Percentiles rank a stretch among this genome's conserved stretches.
These are phyloP conservation scores for Scolanthus callimorphus DNA, from an alignment of 92 coral and sea anemone species.

Conservation along the genomic window DNA sequence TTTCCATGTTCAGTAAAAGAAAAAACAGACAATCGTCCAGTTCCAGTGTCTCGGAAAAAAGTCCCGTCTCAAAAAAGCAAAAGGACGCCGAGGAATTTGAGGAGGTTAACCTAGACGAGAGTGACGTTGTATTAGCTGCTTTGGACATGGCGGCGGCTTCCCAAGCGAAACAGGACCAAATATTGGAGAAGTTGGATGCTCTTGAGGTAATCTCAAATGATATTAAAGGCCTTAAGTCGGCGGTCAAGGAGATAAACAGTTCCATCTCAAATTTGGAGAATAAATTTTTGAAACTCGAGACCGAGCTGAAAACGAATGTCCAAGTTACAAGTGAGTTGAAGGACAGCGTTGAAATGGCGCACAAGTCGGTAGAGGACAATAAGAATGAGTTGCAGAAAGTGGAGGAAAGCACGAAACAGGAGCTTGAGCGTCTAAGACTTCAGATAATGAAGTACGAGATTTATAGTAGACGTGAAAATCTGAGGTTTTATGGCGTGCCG, in stretches of 20 bases:
- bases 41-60: background rate
- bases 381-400: background rate
- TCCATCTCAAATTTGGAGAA: background rate
- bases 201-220: background rate
- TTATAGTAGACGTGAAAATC: slow-evolving; percentile 9
- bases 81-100: background rate
- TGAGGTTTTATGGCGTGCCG: slow-evolving; percentile 10
- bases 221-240: background rate
- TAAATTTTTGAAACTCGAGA: background rate
- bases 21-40: background rate
- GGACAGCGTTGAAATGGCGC: background rate
- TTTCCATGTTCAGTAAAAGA: background rate
- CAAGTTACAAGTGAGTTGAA: background rate
- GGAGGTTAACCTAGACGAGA: background rate
- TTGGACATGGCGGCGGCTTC: background rate
- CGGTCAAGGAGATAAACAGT: background rate
- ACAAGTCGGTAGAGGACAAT: background rate
- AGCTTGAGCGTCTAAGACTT: background rate
- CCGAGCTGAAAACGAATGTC: background rate
- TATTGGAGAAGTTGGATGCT: background rate
- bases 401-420: background rate
- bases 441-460: slow-evolving; percentile 8
- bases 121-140: background rate
- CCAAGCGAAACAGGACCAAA: background rate
- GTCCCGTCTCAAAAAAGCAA: background rate